Percentiles rank a stretch among this genome's conserved stretches.
Conservation (phyloP, 2,888 invertebrate genomes). For the Melinopterus prodromus region DNA sequence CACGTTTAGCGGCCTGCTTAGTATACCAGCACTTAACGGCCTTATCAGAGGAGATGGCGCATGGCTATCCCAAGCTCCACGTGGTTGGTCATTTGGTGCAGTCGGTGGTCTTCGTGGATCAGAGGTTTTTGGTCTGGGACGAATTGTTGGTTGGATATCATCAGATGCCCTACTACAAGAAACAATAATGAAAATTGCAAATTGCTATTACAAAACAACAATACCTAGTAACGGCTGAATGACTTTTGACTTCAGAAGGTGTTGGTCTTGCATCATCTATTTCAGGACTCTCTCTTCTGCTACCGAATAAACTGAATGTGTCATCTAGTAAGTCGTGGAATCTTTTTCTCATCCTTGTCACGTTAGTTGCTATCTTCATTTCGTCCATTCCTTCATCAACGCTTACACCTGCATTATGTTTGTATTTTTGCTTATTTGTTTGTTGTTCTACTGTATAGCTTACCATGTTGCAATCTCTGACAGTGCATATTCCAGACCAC, state of each 20-base stretch:
- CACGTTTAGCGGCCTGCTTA: constrained; percentile 63
- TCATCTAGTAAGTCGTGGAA: constrained; percentile 83
- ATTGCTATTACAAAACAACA: constrained; percentile 11
- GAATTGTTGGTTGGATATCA: constrained; percentile 40
- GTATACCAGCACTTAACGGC: constrained; percentile 73
- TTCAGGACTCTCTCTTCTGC: constrained; percentile 65
- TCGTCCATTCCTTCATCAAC: constrained; percentile 57
- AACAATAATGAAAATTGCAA: constrained; percentile 21
- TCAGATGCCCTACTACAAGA: constrained; percentile 44
- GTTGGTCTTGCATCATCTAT: constrained; percentile 48
- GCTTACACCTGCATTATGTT: constrained; percentile 50
- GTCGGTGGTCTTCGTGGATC: constrained; percentile 53
- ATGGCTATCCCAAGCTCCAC: constrained; percentile 64
- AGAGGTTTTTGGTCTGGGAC: constrained; percentile 58
- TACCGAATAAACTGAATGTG: constrained; percentile 79
- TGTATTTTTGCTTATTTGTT: background rate
- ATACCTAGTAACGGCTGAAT: constrained; percentile 54
- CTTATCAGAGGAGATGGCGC: constrained; percentile 64
- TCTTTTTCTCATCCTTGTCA: constrained; percentile 73
- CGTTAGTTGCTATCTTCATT: constrained; percentile 59
- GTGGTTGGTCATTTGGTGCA: constrained; percentile 55
- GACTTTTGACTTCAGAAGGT: constrained; percentile 57
- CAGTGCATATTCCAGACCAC: constrained; percentile 84
- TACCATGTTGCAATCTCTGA: constrained; percentile 70
- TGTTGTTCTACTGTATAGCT: constrained; percentile 24